Base-by-base conservation (phyloP, 2,888 invertebrate genomes). In the Parapristionchus giblindavisi region DNA sequence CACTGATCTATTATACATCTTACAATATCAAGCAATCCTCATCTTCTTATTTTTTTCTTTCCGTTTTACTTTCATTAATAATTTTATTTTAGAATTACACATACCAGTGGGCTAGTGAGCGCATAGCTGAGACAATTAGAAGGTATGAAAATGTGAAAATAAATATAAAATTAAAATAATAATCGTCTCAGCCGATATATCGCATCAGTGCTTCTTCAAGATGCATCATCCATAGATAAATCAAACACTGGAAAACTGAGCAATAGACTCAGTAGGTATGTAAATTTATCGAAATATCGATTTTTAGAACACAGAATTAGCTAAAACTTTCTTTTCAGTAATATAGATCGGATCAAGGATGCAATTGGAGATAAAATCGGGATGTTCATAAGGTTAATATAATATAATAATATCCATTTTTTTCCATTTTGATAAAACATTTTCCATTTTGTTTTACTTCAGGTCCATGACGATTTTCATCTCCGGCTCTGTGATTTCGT, bases 351-450 rank as follows among this genome's bases (percentile, higher is more conserved):
- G 36, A 40, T 65, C 3, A 65, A 65, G 11, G 63, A 65, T 14
- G 63, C 43, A 2, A 65, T 65, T 21, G 63, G 63, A 29, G 63
- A 65, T 36, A 65, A 65, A 43, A 65, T 65, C 21, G 63, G 63
- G 2, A 40, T 17, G 5, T 65, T 65, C 27, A 43, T 65, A 27
- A 27, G 63, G 63, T 65, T 1, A 65, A 43, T 17, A 3, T 29
- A n/a, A n/a, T n/a, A n/a, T n/a, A n/a, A n/a, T n/a, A n/a, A n/a
- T n/a, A n/a, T n/a, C n/a, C n/a, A n/a, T n/a, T n/a, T n/a, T n/a
- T n/a, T n/a, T n/a, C n/a, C n/a, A n/a, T n/a, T n/a, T n/a, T n/a
- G n/a, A n/a, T n/a, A n/a, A n/a, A n/a, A n/a, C n/a, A n/a, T n/a
- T n/a, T n/a, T n/a, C n/a, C n/a, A n/a, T n/a, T n/a, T n/a, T n/a